A percentile compares a stretch with the other conserved stretches of the same genome.
phyloP scores from a whole-genome alignment of 1,140 invertebrate species.

The Psilanteris sp. region DNA sequence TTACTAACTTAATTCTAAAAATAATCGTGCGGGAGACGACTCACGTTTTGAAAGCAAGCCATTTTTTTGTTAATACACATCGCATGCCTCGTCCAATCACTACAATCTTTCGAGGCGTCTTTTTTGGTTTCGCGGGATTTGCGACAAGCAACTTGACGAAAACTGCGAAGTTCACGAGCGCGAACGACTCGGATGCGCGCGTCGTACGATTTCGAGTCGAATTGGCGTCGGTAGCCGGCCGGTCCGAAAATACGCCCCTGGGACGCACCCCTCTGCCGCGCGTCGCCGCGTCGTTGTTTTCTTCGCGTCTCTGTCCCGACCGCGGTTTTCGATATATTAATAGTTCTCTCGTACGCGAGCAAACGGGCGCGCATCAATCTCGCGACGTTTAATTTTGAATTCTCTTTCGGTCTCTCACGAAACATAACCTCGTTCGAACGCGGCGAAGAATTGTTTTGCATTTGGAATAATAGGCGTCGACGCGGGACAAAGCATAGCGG shows the following conservation, averaged over 20 bases:
- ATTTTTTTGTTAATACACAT: constrained; percentile 49
- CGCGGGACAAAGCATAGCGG: too few relatives aligned
- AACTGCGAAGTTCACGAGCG: constrained; percentile 6
- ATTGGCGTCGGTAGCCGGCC: constrained; percentile 28
- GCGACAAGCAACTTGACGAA: constrained; percentile 1
- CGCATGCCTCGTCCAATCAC: constrained; percentile 5
- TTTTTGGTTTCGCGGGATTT: neutral
- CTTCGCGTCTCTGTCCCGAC: neutral
- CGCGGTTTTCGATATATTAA: too few relatives aligned
- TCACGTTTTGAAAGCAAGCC: constrained; percentile 51
- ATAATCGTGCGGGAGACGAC: constrained; percentile 13
- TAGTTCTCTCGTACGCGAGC: too few relatives aligned
- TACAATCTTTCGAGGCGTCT: too few relatives aligned
- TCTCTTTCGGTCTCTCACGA: too few relatives aligned
- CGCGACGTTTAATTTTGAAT: too few relatives aligned
- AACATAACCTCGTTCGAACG: too few relatives aligned
- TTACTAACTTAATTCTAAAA: constrained; percentile 10
- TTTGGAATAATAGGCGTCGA: too few relatives aligned
- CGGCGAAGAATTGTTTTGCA: too few relatives aligned
- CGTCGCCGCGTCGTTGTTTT: neutral
- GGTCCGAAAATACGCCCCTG: constrained; percentile 48
- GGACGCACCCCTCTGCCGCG: neutral
- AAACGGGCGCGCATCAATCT: too few relatives aligned
- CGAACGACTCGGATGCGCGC: constrained; percentile 4
- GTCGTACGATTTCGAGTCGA: constrained; percentile 13